Conservation (phyloP, 2,113 vertebrate genomes). For the Phaethornis superciliosus region DNA sequence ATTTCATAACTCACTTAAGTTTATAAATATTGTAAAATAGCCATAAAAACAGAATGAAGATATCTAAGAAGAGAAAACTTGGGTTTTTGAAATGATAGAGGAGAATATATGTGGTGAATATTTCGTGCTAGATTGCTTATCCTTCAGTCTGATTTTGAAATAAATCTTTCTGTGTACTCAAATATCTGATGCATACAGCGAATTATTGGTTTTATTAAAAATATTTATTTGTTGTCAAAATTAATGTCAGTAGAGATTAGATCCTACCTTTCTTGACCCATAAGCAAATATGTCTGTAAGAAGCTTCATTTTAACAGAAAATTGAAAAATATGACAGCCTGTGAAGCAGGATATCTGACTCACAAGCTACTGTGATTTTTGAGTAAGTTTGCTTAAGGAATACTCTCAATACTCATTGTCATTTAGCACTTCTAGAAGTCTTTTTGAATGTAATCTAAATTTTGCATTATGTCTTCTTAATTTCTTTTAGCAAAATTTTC, state of each 20-base stretch:
- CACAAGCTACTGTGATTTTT: not conserved
- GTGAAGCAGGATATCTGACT: not conserved
- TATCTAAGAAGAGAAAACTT: not conserved
- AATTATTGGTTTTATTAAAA: not conserved
- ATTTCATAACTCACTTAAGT: not conserved
- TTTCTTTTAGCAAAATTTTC: not conserved
- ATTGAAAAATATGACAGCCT: rapidly evolving
- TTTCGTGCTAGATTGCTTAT: not conserved
- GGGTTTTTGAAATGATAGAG: not conserved
- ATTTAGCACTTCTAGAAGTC: not conserved
- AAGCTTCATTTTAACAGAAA: not conserved
- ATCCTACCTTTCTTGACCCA: not conserved
- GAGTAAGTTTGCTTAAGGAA: not conserved
- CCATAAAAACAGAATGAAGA: not conserved
- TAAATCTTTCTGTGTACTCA: not conserved
- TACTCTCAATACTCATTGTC: not conserved
- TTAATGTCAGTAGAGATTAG: not conserved
- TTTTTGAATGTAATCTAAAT: not conserved
- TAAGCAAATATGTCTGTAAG: not conserved
- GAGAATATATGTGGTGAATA: not conserved
- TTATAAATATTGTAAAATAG: not conserved
- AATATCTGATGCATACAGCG: not conserved
- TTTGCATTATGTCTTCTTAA: not conserved
- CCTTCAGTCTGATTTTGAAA: not conserved
- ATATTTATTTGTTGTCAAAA: not conserved